A percentile compares a stretch with the other conserved stretches of the same genome.
These are phyloP conservation scores for Pachyrhynchus sulphureomaculatus DNA, from an alignment of 1,140 invertebrate genomes.

Conservation along the genomic window DNA sequence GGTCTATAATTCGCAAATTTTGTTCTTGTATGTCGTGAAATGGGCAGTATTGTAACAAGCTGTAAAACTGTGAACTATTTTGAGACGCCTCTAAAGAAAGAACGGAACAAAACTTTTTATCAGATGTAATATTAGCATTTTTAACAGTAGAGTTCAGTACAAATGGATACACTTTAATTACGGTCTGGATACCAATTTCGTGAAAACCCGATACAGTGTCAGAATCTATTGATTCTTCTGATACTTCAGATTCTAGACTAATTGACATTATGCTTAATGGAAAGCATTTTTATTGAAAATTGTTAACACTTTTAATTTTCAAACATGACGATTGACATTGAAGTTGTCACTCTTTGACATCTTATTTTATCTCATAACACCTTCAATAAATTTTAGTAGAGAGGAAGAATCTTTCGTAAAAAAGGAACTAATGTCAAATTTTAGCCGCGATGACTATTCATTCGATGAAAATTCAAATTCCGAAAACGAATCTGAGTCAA, in stretches of 20 bases:
- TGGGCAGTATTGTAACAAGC: conserved; percentile 28
- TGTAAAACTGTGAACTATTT: conserved; percentile 28
- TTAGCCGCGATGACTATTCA: neutral
- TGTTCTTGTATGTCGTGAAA: conserved; percentile 32
- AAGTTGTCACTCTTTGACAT: neutral
- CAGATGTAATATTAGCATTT: conserved; percentile 15
- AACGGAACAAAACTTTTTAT: conserved; percentile 31
- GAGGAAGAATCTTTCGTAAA: neutral
- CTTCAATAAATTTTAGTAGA: neutral
- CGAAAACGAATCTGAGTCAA: too few species aligned
- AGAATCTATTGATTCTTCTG: neutral
- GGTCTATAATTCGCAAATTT: conserved; percentile 23
- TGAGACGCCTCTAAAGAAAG: conserved; percentile 25
- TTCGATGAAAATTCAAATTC: neutral
- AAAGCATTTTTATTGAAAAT: neutral
- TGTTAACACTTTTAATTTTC: neutral
- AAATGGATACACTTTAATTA: conserved; percentile 33
- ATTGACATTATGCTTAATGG: conserved; percentile 6
- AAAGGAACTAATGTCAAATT: neutral
- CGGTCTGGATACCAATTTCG: conserved; percentile 31
- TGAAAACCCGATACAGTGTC: neutral
- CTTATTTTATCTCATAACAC: neutral
- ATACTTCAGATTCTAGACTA: neutral
- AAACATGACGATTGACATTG: neutral
- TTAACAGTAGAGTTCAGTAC: conserved; percentile 15